A percentile compares a stretch with the other conserved stretches of the same genome.
Conservation (phyloP, 2,888 invertebrate species). For the Volucella inanis region DNA sequence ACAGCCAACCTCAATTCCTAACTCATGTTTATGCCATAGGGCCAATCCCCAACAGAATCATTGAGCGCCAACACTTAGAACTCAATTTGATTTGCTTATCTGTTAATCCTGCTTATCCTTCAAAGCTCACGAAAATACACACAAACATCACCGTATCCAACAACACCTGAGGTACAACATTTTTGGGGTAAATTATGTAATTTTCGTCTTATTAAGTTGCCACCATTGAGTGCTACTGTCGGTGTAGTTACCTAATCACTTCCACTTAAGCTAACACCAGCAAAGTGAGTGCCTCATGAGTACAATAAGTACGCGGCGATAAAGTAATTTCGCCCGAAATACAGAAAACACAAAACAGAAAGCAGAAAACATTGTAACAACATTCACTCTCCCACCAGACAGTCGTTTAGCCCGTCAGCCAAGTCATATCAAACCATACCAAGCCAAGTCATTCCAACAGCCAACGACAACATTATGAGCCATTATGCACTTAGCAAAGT, state of each 20-base stretch:
- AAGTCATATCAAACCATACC: neutral
- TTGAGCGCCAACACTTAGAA: no score
- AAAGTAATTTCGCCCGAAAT: slow-evolving; percentile 27
- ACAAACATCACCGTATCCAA: no score
- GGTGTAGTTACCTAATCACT: slow-evolving; percentile 37
- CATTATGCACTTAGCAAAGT: slow-evolving; percentile 72
- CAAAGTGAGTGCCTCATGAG: slow-evolving; percentile 25
- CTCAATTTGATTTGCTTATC: no score
- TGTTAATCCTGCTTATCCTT: no score
- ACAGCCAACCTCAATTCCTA: no score
- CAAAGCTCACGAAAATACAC: no score
- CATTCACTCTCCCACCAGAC: neutral
- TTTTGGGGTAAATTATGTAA: slow-evolving; percentile 16
- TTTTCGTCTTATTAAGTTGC: slow-evolving; percentile 30
- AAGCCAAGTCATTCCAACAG: neutral
- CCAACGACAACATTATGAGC: slow-evolving; percentile 58
- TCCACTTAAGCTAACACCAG: slow-evolving; percentile 39
- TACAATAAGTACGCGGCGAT: slow-evolving; percentile 25
- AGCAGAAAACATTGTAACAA: neutral
- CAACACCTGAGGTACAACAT: no score
- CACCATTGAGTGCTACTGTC: neutral
- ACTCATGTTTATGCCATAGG: no score
- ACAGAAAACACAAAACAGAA: slow-evolving; percentile 28
- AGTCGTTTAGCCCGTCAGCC: neutral
- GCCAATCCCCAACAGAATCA: no score